Base-by-base conservation (phyloP, 2,797 vertebrate genomes). In the Margarornis squamiger region DNA sequence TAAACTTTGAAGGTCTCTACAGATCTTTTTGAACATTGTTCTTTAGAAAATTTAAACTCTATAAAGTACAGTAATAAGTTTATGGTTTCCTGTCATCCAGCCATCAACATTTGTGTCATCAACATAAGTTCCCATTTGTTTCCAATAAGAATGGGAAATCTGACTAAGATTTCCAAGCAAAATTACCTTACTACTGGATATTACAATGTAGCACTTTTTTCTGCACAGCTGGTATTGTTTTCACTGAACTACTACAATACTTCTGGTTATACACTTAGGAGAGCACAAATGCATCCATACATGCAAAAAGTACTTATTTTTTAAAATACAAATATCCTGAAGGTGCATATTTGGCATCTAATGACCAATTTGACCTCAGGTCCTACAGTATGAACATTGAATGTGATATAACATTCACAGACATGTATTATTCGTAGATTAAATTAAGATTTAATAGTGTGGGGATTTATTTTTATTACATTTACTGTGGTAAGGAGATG, bases 81-180 rank as follows among this genome's bases (percentile, higher is more conserved):
- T n/a, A 22, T 70, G 27, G n/a, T 45, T 90, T 57, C 3, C 21
- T 93, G 41, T 61, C 54, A 66, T 78, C 10, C 71, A 48, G 30
- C 24, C 30, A 87, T 62, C 52, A 78, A 39, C 39, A 39, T 39
- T 39, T 39, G 14, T 39, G 39, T 39, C 39, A 85, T 68, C 11
- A 20, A 46, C 34, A 66, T 34, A 36, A 54, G 90, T 95, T 92
- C 9, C 24, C 10, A 20, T 70, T 62, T 62, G 94, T 75, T 86
- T 76, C 32, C 26, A 63, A 39, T 55, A 67, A 90, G 84, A 84
- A 84, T 83, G 46, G 66, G 75, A 89, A 80, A 90, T 77, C 54
- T 84, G 49, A 82, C n/a, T 76, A 95, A 72, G 58, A 95, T 95
- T 93, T 95, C 55, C 62, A 59, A 30, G 34, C 63, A 43, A 94